phyloP scores from a whole-genome alignment of 2,797 vertebrate species.

The Pagetopsis macropterus region DNA sequence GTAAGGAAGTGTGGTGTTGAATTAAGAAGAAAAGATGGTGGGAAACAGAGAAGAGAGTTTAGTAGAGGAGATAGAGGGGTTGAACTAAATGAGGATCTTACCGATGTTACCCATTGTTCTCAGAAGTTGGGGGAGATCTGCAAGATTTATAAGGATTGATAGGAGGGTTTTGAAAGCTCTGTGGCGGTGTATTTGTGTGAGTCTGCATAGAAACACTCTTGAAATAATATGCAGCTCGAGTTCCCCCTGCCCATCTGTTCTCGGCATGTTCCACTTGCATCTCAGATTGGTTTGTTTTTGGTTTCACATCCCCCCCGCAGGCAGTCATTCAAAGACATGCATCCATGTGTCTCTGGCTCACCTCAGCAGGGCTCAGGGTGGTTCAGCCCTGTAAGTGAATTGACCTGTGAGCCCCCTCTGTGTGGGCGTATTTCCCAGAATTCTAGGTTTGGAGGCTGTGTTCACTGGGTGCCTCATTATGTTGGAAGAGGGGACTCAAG shows the following conservation, averaged over 20 bases:
- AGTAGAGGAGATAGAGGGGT: neutral
- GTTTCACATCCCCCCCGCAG: constrained; percentile 64
- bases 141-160: constrained; percentile 37
- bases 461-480: constrained; percentile 70
- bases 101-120: constrained; percentile 17
- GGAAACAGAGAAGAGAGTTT: neutral
- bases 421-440: constrained; percentile 71
- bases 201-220: constrained; percentile 28
- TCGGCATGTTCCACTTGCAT: constrained; percentile 59
- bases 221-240: constrained; percentile 56
- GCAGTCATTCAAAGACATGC: constrained; percentile 72
- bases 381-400: constrained; percentile 66
- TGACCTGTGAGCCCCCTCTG: constrained; percentile 68
- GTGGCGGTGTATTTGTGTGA: constrained; percentile 4
- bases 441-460: constrained; percentile 50
- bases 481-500: constrained; percentile 58
- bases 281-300: constrained; percentile 65
- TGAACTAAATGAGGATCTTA: constrained; percentile 11
- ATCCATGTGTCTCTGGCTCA: constrained; percentile 65
- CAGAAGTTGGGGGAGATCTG: constrained; percentile 26
- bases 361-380: constrained; percentile 65
- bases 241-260: constrained; percentile 68
- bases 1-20: constrained; percentile 25
- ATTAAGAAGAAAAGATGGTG: constrained; percentile 17
- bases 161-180: constrained; percentile 17